phyloP scores from a whole-genome alignment of 2,888 invertebrate genomes.

The Mantis religiosa region DNA sequence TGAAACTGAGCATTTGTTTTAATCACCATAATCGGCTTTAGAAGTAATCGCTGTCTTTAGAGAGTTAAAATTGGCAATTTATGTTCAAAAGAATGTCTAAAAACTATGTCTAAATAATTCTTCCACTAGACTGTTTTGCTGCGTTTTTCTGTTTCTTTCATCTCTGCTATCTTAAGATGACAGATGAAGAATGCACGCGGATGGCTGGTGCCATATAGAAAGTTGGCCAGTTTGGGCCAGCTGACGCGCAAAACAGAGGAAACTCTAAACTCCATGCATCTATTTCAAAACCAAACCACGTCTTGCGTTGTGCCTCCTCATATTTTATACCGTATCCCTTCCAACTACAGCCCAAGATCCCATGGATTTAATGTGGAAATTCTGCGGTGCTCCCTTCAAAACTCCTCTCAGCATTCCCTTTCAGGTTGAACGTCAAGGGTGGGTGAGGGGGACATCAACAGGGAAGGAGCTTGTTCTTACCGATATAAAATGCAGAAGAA shows the following conservation, averaged over 20 bases:
- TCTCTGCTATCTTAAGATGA: not conserved
- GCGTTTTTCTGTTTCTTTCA: not conserved
- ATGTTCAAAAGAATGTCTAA: too few relatives aligned
- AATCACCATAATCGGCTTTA: too few relatives aligned
- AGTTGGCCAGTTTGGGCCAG: not conserved
- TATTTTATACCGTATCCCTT: constrained; percentile 13
- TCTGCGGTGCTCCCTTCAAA: constrained; percentile 8
- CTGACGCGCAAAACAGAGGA: not conserved
- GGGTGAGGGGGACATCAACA: not conserved
- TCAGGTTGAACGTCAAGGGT: not conserved
- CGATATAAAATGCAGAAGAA: not conserved
- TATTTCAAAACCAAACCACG: constrained; percentile 15
- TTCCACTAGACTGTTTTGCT: too few relatives aligned
- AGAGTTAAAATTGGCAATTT: too few relatives aligned
- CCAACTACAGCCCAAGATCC: not conserved
- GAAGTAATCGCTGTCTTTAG: too few relatives aligned
- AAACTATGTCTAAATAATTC: too few relatives aligned
- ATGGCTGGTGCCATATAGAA: not conserved
- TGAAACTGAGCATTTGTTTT: too few relatives aligned
- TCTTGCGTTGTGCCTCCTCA: constrained; percentile 9
- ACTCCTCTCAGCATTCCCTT: not conserved
- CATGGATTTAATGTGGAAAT: constrained; percentile 22
- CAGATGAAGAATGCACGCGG: not conserved
- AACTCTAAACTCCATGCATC: not conserved
- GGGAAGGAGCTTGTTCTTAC: not conserved